Conservation (phyloP, 2,888 invertebrate genomes). For the Deroplatys truncata region DNA sequence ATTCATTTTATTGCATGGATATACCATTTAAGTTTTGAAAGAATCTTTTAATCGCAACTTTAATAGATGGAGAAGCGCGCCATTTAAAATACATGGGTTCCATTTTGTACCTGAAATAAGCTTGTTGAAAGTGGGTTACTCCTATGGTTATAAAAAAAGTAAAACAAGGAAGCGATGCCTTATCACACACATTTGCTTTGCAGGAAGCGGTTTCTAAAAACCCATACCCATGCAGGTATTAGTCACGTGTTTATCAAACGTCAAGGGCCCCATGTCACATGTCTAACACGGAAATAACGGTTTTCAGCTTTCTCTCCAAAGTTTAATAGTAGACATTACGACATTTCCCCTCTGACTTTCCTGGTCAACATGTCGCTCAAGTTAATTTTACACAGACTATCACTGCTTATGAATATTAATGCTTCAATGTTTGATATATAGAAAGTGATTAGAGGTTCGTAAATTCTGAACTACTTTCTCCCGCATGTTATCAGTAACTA, state of each 20-base stretch:
- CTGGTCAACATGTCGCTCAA: neutral
- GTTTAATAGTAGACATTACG: neutral
- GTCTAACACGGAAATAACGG: neutral
- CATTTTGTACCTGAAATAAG: too few species aligned
- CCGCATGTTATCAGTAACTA: neutral
- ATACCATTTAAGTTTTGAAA: too few species aligned
- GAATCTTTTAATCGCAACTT: too few species aligned
- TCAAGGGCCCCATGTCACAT: neutral
- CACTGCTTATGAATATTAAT: neutral
- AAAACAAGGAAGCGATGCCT: too few species aligned
- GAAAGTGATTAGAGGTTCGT: neutral
- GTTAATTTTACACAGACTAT: neutral
- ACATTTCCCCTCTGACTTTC: neutral
- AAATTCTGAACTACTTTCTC: neutral
- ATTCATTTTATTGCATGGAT: too few species aligned
- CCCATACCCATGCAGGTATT: neutral
- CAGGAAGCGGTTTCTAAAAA: neutral
- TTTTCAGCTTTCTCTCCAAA: neutral
- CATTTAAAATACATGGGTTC: too few species aligned
- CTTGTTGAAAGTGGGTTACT: too few species aligned
- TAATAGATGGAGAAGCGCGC: too few species aligned
- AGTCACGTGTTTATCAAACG: neutral
- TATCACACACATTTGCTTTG: neutral
- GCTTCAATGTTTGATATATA: neutral
- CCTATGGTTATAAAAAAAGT: too few species aligned